Evolutionary conservation across 2,113 vertebrate genomes (phyloP).

Genomic region (Eurystomus gularis): DNA sequence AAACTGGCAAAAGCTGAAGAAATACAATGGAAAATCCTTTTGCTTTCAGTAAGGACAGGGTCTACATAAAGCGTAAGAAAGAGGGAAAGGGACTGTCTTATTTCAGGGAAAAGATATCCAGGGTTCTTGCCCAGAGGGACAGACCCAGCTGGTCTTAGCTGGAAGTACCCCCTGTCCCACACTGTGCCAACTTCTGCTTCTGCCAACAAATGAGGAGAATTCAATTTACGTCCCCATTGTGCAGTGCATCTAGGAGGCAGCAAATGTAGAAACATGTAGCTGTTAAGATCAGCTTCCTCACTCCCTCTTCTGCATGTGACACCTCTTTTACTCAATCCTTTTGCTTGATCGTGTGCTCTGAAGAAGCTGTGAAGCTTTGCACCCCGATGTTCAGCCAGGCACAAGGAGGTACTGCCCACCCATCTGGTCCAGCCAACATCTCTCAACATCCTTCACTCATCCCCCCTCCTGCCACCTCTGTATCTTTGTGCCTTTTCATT

Average conservation of each 20-base stretch:
- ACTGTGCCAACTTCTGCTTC: background rate
- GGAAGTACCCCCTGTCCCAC: background rate
- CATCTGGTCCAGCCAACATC: background rate
- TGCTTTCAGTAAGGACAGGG: background rate
- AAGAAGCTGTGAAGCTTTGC: background rate
- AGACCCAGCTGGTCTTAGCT: background rate
- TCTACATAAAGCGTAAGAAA: background rate
- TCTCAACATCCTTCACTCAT: background rate
- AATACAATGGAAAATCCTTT: background rate
- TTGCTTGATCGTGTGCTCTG: background rate
- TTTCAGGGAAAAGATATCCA: background rate
- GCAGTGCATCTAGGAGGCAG: background rate
- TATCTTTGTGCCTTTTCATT: background rate
- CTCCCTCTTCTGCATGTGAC: background rate
- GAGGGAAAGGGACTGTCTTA: background rate
- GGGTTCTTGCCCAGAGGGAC: background rate
- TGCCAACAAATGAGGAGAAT: background rate
- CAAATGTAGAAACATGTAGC: background rate
- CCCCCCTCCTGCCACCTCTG: background rate
- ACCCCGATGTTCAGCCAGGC: background rate
- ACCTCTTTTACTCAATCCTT: background rate
- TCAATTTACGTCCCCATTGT: background rate
- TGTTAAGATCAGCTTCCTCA: background rate
- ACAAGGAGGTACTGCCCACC: background rate
- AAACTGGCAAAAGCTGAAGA: background rate